Base-by-base conservation (phyloP, 2,888 invertebrate species). In the Ectropis crepuscularia region DNA sequence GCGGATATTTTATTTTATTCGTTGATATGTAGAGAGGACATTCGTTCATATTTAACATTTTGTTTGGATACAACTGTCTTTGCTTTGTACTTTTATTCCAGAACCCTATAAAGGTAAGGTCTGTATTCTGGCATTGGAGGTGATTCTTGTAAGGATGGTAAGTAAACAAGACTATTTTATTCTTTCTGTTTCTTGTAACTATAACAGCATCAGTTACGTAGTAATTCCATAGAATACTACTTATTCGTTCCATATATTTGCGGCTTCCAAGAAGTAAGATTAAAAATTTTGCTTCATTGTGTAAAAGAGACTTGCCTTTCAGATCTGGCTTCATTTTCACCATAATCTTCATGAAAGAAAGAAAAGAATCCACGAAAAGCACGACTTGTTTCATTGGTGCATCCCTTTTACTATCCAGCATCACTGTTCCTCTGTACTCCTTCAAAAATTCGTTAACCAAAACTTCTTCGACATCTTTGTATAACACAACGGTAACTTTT, bases 11-110 rank as follows among this genome's bases (percentile, higher is more conserved):
- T 1, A 88, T 73, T 68, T 85, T 88, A 57, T 88, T 87, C 0
- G 89, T 89, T 0, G 89, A 87, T 57, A 89, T 83, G 57, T 86
- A 88, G 2, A 89, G 68, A 2, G 88, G 89, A 53, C 89, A 89
- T 51, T 81, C 78, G 38, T 81, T 76, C 87, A 89, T 87, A 39
- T 88, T 82, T 41, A 69, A 72, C 81, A 87, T 83, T 76, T 89
- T 89, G 61, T 89, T 82, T 4, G 81, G 78, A 68, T 80, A 90
- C 41, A 85, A 50, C 12, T 80, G 63, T 5, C 67, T 61, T 2
- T 68, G 46, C 28, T 73, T 70, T 11, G 43, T 67, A 6, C 57
- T 69, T 53, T 68, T 67, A 41, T 77, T 75, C 78, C 83, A 84
- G 67, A 74, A 74, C 6, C 77, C 80, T 16, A 89, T 76, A 0